Evolutionary conservation across 2,797 vertebrate species (phyloP).

Genomic region (Danionella dracula): DNA sequence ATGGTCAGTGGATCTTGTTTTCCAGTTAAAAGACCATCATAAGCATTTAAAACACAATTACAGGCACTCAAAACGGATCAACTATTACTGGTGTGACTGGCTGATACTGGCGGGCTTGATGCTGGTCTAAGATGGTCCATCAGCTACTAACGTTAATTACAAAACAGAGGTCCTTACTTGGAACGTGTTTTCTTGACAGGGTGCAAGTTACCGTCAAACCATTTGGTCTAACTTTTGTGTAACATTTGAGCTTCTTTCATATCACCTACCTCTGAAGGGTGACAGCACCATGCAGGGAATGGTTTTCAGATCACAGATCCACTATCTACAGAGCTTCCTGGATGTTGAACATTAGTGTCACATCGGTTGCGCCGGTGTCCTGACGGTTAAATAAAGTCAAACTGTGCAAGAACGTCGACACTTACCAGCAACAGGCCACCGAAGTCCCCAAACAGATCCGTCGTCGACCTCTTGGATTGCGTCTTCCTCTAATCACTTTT

Average conservation of each 20-base stretch:
- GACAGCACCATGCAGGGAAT: constrained; percentile 15
- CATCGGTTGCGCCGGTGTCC: constrained; percentile 38
- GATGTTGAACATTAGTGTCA: constrained; percentile 58
- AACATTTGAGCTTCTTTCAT: constrained; percentile 9
- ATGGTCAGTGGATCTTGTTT: not conserved
- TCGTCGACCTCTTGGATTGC: constrained; percentile 38
- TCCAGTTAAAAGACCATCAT: not conserved
- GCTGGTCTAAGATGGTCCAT: not conserved
- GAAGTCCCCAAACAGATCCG: constrained; percentile 58
- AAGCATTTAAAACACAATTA: not conserved
- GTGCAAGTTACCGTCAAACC: constrained; percentile 12
- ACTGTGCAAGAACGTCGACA: constrained; percentile 39
- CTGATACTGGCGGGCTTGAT: not conserved
- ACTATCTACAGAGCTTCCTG: constrained; percentile 67
- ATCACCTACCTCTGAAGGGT: not conserved
- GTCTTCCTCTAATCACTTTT: constrained; percentile 60
- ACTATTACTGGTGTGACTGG: not conserved
- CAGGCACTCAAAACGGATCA: not conserved
- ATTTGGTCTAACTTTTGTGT: constrained; percentile 47
- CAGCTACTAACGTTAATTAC: not conserved
- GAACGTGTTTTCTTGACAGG: not conserved
- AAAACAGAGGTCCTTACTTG: not conserved
- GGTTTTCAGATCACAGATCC: constrained; percentile 32
- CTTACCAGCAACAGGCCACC: constrained; percentile 63
- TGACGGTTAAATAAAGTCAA: constrained; percentile 4